These are phyloP conservation scores for Parochlus steinenii DNA, from an alignment of 2,888 invertebrate species.

Conservation along the genomic window DNA sequence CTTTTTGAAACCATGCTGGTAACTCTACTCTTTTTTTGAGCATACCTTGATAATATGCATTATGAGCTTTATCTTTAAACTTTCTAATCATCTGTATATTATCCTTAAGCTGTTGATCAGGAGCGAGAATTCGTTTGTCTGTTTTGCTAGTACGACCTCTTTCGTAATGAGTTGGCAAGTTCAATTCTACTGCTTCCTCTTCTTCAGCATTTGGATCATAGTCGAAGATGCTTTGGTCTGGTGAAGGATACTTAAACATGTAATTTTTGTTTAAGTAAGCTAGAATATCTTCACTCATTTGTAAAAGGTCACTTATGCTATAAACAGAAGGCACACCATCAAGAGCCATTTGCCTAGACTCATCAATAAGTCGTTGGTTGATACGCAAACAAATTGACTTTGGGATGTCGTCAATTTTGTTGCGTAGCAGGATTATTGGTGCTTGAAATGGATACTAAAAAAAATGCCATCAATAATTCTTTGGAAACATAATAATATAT, in stretches of 20 bases:
- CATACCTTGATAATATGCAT: slow-evolving; percentile 48
- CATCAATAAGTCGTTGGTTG: slow-evolving; percentile 45
- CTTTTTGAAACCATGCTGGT: slow-evolving; percentile 55
- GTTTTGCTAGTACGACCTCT: slow-evolving; percentile 38
- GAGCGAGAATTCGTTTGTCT: slow-evolving; percentile 33
- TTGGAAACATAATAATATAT: too few species aligned
- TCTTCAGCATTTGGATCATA: slow-evolving; percentile 15
- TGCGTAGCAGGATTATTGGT: slow-evolving; percentile 51
- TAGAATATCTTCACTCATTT: slow-evolving; percentile 48
- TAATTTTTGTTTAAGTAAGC: slow-evolving; percentile 14
- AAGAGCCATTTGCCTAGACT: slow-evolving; percentile 43
- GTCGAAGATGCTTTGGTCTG: slow-evolving; percentile 10
- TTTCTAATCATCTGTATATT: slow-evolving; percentile 43
- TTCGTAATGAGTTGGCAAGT: slow-evolving; percentile 44
- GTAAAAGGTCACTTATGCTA: slow-evolving; percentile 50
- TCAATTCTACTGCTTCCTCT: slow-evolving; percentile 17
- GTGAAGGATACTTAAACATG: slow-evolving; percentile 13
- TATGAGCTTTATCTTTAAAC: slow-evolving; percentile 41
- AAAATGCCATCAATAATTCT: too few species aligned
- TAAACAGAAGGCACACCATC: slow-evolving; percentile 59
- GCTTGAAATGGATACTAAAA: slow-evolving; percentile 63
- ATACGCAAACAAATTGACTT: slow-evolving; percentile 46
- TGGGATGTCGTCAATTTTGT: slow-evolving; percentile 43
- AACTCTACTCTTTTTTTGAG: slow-evolving; percentile 42
- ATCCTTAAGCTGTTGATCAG: slow-evolving; percentile 38